Conservation (phyloP, 1,140 invertebrate genomes). For the Lasioglossum baleicum region DNA sequence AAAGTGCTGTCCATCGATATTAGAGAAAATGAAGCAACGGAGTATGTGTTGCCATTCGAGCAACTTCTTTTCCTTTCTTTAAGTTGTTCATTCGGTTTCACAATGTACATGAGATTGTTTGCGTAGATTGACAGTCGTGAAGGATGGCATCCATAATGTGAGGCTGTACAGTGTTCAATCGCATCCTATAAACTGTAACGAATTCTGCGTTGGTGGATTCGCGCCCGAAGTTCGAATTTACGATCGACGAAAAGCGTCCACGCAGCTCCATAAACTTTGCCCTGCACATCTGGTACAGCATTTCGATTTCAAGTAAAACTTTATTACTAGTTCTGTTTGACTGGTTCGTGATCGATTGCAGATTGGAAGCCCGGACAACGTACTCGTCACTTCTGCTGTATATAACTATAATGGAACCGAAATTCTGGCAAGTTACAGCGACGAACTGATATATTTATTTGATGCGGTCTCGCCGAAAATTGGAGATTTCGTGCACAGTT, state of each 20-base stretch:
- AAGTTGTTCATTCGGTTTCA: conserved; percentile 1
- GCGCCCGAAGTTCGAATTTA: conserved; percentile 84
- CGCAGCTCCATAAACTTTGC: conserved; percentile 80
- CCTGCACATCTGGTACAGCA: conserved; percentile 81
- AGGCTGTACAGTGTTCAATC: conserved; percentile 92
- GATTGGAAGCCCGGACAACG: conserved; percentile 46
- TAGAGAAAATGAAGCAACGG: conserved; percentile 84
- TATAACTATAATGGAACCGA: conserved; percentile 96
- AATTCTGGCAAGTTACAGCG: conserved; percentile 95
- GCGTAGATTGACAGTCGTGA: conserved; percentile 85
- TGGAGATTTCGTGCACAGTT: conserved; percentile 86
- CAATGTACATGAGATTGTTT: conserved; percentile 38
- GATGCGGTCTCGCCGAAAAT: conserved; percentile 82
- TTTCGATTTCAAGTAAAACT: not conserved
- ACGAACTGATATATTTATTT: conserved; percentile 96
- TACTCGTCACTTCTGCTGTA: conserved; percentile 91
- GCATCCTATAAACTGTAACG: conserved; percentile 88
- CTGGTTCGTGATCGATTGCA: conserved; percentile 16
- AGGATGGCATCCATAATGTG: conserved; percentile 82
- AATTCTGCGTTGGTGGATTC: conserved; percentile 91
- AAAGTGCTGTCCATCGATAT: conserved; percentile 91
- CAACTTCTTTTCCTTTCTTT: not conserved
- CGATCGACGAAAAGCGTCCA: conserved; percentile 83
- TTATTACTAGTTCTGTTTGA: not conserved
- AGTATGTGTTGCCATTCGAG: conserved; percentile 78